Conservation (phyloP, 2,113 vertebrate genomes). For the Actenoides hombroni region DNA sequence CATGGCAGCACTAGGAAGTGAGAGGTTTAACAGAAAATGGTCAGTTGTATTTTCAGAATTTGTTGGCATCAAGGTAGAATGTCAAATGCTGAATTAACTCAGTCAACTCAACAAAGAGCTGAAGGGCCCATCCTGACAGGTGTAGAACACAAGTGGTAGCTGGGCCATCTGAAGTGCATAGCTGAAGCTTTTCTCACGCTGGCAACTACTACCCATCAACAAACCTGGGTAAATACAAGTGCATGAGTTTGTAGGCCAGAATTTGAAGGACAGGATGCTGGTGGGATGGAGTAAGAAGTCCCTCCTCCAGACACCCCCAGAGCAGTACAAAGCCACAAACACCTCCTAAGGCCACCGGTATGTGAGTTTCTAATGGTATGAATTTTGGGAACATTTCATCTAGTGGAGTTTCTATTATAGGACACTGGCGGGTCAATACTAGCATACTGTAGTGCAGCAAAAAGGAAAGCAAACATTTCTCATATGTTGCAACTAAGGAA, state of each 20-base stretch:
- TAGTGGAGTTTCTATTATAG: background rate
- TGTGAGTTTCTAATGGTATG: background rate
- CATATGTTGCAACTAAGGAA: background rate
- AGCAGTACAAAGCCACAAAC: background rate
- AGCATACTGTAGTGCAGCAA: background rate
- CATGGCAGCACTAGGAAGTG: background rate
- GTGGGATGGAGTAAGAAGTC: background rate
- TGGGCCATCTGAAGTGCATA: accelerated
- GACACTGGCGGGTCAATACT: background rate
- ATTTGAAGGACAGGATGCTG: background rate
- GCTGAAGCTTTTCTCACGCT: background rate
- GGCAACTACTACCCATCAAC: background rate
- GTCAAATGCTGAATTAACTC: background rate
- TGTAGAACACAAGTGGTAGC: background rate
- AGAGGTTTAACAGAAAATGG: background rate
- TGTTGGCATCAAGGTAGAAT: background rate
- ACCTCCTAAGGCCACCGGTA: background rate
- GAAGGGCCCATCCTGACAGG: background rate
- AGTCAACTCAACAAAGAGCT: background rate
- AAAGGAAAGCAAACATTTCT: background rate
- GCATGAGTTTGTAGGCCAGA: background rate
- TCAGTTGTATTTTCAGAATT: background rate
- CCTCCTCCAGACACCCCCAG: background rate
- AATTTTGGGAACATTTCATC: background rate
- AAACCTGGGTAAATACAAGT: background rate